phyloP scores from a whole-genome alignment of 2,797 vertebrate species.

The Setipinna tenuifilis region DNA sequence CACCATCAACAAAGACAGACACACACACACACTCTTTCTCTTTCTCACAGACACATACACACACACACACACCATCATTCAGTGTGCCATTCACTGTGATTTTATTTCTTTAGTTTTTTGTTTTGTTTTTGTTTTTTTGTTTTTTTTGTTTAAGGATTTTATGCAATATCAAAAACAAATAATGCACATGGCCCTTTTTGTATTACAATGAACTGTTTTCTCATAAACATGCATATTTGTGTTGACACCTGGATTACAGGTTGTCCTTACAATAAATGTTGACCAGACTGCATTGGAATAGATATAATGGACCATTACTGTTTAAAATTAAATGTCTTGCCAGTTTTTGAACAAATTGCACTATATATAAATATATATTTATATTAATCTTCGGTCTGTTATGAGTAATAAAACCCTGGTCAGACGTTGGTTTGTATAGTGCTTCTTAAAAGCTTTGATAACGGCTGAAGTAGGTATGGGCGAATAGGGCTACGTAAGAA shows the following conservation, averaged over 20 bases:
- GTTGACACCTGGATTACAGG: background rate
- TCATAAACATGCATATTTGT: slow-evolving; percentile 11
- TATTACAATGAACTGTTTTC: slow-evolving; percentile 65
- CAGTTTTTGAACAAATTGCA: slow-evolving; percentile 59
- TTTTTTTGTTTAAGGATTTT: slow-evolving; percentile 34
- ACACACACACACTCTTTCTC: no score
- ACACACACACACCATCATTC: slow-evolving; percentile 47
- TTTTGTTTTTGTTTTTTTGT: slow-evolving; percentile 43
- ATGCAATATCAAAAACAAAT: slow-evolving; percentile 48
- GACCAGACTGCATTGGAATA: slow-evolving; percentile 24
- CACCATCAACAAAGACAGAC: slow-evolving; percentile 38
- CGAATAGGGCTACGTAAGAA: background rate
- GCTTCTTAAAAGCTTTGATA: background rate
- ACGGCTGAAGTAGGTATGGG: background rate
- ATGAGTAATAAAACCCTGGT: slow-evolving; percentile 46
- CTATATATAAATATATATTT: slow-evolving; percentile 59
- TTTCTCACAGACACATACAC: no score
- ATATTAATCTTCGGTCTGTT: slow-evolving; percentile 53
- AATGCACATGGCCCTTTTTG: slow-evolving; percentile 42
- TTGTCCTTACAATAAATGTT: slow-evolving; percentile 17
- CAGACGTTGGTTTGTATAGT: slow-evolving; percentile 30
- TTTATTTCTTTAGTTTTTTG: slow-evolving; percentile 60
- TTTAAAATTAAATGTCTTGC: slow-evolving; percentile 58
- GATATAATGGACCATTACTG: slow-evolving; percentile 52
- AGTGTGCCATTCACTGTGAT: slow-evolving; percentile 65